Evolutionary conservation across 2,797 vertebrate species (phyloP).

Genomic region (Amblyopsis hoosieri): DNA sequence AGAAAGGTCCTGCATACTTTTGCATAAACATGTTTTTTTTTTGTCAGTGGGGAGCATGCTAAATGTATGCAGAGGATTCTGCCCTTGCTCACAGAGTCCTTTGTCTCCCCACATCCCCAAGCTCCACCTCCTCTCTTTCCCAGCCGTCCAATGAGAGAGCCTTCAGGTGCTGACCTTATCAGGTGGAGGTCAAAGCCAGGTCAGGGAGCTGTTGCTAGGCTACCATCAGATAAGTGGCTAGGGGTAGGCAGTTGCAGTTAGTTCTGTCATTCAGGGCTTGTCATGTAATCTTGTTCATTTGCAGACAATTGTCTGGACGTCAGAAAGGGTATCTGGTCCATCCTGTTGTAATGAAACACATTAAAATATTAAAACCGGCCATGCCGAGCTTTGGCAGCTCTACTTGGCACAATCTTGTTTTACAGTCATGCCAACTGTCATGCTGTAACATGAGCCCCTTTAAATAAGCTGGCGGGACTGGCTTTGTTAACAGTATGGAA

Average conservation of each 20-base stretch:
- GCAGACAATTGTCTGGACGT: slow-evolving; percentile 81
- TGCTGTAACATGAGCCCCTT: slow-evolving; percentile 71
- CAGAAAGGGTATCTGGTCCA: slow-evolving; percentile 82
- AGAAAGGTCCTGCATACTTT: slow-evolving; percentile 53
- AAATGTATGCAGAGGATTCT: slow-evolving; percentile 70
- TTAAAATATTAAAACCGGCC: slow-evolving; percentile 84
- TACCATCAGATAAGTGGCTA: slow-evolving; percentile 84
- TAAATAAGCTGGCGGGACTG: slow-evolving; percentile 63
- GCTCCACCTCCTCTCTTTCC: slow-evolving; percentile 71
- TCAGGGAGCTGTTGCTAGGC: slow-evolving; percentile 86
- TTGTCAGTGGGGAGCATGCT: slow-evolving; percentile 61
- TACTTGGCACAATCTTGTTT: slow-evolving; percentile 69
- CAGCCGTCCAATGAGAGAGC: slow-evolving; percentile 80
- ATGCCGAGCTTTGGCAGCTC: slow-evolving; percentile 74
- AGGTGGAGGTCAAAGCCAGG: slow-evolving; percentile 84
- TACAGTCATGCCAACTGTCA: slow-evolving; percentile 73
- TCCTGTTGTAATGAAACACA: slow-evolving; percentile 84
- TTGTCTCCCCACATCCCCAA: slow-evolving; percentile 71
- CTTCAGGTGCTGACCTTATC: slow-evolving; percentile 88
- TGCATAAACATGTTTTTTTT: slow-evolving; percentile 51
- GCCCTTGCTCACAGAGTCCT: slow-evolving; percentile 72
- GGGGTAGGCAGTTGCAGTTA: slow-evolving; percentile 72
- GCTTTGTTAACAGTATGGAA: slow-evolving; percentile 52
- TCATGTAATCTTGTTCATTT: slow-evolving; percentile 87
- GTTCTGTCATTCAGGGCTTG: slow-evolving; percentile 79